Conservation (phyloP, 2,888 invertebrate species). For the Carpatolechia fugitivella region DNA sequence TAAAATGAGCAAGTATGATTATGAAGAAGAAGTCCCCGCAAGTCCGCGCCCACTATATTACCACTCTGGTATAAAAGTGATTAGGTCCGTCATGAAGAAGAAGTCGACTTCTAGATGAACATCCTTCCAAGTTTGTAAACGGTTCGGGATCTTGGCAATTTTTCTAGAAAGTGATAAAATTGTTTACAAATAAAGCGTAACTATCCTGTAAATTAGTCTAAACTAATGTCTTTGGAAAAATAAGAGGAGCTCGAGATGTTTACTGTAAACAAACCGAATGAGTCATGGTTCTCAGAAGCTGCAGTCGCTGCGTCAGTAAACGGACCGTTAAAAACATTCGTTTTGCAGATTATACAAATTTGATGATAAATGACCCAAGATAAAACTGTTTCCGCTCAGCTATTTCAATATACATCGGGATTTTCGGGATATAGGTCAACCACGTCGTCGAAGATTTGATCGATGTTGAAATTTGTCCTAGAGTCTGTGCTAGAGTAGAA, state of each 20-base stretch:
- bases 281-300: slow-evolving; percentile 12
- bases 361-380: slow-evolving; percentile 10
- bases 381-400: neutral
- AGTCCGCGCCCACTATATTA: too few species aligned
- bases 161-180: neutral
- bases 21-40: too few species aligned
- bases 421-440: neutral
- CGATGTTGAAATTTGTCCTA: neutral
- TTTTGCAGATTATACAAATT: slow-evolving; percentile 7
- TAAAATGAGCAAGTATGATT: too few species aligned
- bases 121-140: too few species aligned
- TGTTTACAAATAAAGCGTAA: neutral
- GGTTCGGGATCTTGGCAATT: neutral
- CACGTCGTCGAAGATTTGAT: neutral
- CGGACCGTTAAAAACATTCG: slow-evolving; percentile 10
- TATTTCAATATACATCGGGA: neutral
- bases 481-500: neutral
- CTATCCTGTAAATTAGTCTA: neutral
- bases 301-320: neutral
- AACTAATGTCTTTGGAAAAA: slow-evolving; percentile 1
- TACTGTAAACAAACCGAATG: slow-evolving; percentile 14
- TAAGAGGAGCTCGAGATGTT: neutral
- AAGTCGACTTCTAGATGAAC: too few species aligned
- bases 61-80: too few species aligned
- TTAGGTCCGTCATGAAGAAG: too few species aligned